Base-by-base conservation (phyloP, 1,140 invertebrate species). In the Ips typographus region DNA sequence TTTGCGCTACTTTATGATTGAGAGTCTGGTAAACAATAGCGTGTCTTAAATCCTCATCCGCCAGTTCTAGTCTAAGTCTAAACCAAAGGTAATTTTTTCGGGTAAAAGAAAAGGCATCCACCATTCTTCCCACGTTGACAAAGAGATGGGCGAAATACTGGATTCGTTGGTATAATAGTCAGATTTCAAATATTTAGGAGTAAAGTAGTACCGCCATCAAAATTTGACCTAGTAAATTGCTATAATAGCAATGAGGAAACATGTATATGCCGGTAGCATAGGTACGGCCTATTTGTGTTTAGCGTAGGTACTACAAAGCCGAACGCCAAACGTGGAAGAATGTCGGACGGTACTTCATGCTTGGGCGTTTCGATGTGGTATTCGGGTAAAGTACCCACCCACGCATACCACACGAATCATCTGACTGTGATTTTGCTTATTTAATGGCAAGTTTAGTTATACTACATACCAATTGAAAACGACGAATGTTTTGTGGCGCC, bases 301-400 rank as follows among this genome's bases (percentile, higher is more conserved):
- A 5, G 8, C 37, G 52, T 55, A 36, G 52, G 37, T 22, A 22
- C 22, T 55, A 55, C 52, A 55, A 55, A 55, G 52, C 52, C 7
- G 52, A 55, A 55, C 52, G 37, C 2, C 8, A 55, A 55, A 55
- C 52, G 52, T 55, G 52, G 52, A 55, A 55, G 52, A 55, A 55
- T 55, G 52, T 55, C 6, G 8, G 52, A 47, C 44, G 44, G 44
- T 47, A 47, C 44, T 55, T 55, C 37, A 5, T 55, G 52, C 1
- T 55, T 36, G n/a, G 52, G 52, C 37, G 8, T 22, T 55, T 55
- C 37, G 1, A 37, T 38, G 37, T 55, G 8, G 37, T 36, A 36
- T 55, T 55, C 52, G 37, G 52, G 52, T 55, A 55, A 8, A 37
- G 52, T 55, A 55, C 52, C 5, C 52, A 55, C 52, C 52, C 52